Evolutionary conservation across 2,113 vertebrate genomes (phyloP).

Genomic region (Bothrops jararaca): DNA sequence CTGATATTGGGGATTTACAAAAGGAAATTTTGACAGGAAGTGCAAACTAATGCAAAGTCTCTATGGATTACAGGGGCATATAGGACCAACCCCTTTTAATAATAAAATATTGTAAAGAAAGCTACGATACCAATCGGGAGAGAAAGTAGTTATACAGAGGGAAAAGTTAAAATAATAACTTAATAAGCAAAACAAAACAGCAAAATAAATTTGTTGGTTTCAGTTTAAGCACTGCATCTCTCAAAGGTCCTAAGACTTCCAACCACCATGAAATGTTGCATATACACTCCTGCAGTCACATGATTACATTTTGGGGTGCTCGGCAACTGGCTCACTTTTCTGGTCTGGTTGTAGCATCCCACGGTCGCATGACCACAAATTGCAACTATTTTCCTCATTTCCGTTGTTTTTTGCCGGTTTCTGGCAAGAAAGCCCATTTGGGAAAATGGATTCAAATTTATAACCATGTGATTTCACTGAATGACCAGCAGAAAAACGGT

Average conservation of each 20-base stretch:
- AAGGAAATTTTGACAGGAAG: not conserved
- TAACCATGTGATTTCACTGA: too few relatives aligned
- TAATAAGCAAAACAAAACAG: too few relatives aligned
- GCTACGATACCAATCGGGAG: not conserved
- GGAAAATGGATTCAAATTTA: too few relatives aligned
- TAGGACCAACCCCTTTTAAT: not conserved
- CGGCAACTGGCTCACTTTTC: not conserved
- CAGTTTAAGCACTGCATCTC: not conserved
- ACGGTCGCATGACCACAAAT: not conserved
- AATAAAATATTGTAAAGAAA: not conserved
- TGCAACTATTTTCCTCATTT: not conserved
- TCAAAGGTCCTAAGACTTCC: not conserved
- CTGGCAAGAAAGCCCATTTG: not conserved
- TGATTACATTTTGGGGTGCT: not conserved
- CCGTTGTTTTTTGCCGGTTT: not conserved
- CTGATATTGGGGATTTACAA: not conserved
- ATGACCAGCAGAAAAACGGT: too few relatives aligned
- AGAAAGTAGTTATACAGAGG: not conserved
- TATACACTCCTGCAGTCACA: not conserved
- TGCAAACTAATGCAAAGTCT: not conserved
- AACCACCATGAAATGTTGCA: not conserved
- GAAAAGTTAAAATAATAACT: not conserved
- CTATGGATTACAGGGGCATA: not conserved
- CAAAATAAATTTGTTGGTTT: not conserved
- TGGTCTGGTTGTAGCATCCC: not conserved